These are phyloP conservation scores for Macrosteles quadrilineatus DNA, from an alignment of 1,140 invertebrate species.

Conservation along the genomic window DNA sequence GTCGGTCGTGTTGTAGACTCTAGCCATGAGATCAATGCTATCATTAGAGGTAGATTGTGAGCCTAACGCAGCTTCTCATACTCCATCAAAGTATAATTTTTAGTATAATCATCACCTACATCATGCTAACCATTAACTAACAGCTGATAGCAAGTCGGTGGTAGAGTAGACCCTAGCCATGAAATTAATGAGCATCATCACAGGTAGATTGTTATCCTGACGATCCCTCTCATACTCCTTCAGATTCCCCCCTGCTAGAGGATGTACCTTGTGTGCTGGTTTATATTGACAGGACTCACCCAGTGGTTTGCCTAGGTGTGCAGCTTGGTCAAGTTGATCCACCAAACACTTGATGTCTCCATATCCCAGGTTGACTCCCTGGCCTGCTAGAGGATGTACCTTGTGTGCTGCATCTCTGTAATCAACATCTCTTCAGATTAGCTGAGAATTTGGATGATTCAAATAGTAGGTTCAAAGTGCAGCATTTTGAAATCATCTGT, in stretches of 20 bases:
- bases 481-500: too few species aligned
- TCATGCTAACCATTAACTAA: too few species aligned
- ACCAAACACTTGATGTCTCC: conserved; percentile 82
- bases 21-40: conserved; percentile 86
- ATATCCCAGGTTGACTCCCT: conserved; percentile 97
- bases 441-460: too few species aligned
- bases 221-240: conserved; percentile 81
- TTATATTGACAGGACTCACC: conserved; percentile 60
- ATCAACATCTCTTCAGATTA: neutral
- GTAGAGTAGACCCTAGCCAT: conserved; percentile 77
- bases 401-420: conserved; percentile 92
- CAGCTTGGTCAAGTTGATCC: conserved; percentile 66
- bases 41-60: conserved; percentile 86
- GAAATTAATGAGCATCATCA: conserved; percentile 84
- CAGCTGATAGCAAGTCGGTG: conserved; percentile 57
- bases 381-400: conserved; percentile 95
- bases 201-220: conserved; percentile 85
- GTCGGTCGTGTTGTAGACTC: conserved; percentile 63
- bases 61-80: conserved; percentile 86
- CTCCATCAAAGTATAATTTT: conserved; percentile 65
- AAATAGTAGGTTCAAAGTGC: too few species aligned
- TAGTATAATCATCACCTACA: conserved; percentile 61
- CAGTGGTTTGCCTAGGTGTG: conserved; percentile 71
- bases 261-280: too few species aligned
- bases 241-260: too few species aligned